phyloP scores from a whole-genome alignment of 1,140 invertebrate species.

The Hyles euphorbiae region DNA sequence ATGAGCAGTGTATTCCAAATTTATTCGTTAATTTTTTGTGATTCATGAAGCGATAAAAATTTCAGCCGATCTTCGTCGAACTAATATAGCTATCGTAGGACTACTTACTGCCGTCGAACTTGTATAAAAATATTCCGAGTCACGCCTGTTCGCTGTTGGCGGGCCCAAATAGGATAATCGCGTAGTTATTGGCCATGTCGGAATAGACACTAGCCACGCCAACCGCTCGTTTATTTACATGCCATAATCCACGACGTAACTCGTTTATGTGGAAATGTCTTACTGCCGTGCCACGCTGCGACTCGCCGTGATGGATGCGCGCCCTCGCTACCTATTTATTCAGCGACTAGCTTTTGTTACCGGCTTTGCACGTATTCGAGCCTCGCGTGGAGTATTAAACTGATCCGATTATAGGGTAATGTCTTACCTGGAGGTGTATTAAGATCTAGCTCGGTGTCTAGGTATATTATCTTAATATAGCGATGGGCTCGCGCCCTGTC shows the following conservation, averaged over 20 bases:
- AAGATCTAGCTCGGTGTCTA: no score
- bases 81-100: conserved; percentile 5
- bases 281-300: conserved; percentile 19
- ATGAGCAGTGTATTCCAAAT: conserved; percentile 1
- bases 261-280: conserved; percentile 41
- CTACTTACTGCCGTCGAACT: conserved; percentile 3
- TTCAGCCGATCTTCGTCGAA: not conserved
- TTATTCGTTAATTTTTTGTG: not conserved
- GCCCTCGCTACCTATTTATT: conserved; percentile 1
- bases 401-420: no score
- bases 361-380: not conserved
- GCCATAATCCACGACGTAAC: conserved; percentile 43
- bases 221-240: conserved; percentile 67
- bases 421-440: no score
- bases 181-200: conserved; percentile 45
- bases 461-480: no score
- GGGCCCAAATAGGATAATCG: conserved; percentile 59
- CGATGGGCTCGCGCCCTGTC: no score
- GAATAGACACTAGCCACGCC: conserved; percentile 67
- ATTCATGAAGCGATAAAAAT: no score
- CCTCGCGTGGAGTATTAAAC: no score
- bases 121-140: conserved; percentile 32
- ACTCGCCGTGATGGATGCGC: conserved; percentile 4
- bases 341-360: not conserved
- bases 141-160: conserved; percentile 42